phyloP scores from a whole-genome alignment of 2,797 vertebrate genomes.

The Pagetopsis macropterus region DNA sequence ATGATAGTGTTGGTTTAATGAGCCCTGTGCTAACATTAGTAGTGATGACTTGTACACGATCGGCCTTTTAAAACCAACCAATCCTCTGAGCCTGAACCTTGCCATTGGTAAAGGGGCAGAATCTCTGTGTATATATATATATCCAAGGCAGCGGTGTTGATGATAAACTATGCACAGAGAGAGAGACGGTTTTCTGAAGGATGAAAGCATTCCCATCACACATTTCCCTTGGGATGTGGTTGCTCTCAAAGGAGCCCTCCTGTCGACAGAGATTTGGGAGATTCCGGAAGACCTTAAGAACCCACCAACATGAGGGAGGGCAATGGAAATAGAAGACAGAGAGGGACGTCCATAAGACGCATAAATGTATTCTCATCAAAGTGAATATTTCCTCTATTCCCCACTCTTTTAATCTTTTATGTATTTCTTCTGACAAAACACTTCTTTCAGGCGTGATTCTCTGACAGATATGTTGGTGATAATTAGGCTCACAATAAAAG shows the following conservation, averaged over 20 bases:
- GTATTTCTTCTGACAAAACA: constrained; percentile 69
- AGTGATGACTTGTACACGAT: constrained; percentile 37
- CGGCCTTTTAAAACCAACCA: background rate
- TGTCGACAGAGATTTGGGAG: constrained; percentile 63
- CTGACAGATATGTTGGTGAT: constrained; percentile 63
- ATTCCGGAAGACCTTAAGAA: constrained; percentile 70
- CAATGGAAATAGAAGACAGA: constrained; percentile 56
- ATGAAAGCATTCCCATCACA: constrained; percentile 74
- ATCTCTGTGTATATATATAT: constrained; percentile 3
- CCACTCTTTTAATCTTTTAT: constrained; percentile 70
- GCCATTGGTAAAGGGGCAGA: constrained; percentile 5
- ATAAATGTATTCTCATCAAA: constrained; percentile 72
- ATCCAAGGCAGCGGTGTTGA: constrained; percentile 31
- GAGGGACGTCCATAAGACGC: constrained; percentile 48
- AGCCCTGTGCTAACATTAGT: constrained; percentile 26
- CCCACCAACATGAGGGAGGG: constrained; percentile 48
- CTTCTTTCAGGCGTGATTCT: constrained; percentile 61
- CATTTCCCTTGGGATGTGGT: constrained; percentile 57
- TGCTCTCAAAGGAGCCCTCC: constrained; percentile 58
- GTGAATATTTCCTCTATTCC: constrained; percentile 56
- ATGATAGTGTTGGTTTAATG: constrained; percentile 46
- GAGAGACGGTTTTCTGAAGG: constrained; percentile 35
- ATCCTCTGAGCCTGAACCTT: constrained; percentile 13
- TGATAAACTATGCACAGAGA: constrained; percentile 45
- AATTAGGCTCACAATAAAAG: constrained; percentile 72